Base-by-base conservation (phyloP, 2,888 invertebrate species). In the Pachydiplax longipennis region DNA sequence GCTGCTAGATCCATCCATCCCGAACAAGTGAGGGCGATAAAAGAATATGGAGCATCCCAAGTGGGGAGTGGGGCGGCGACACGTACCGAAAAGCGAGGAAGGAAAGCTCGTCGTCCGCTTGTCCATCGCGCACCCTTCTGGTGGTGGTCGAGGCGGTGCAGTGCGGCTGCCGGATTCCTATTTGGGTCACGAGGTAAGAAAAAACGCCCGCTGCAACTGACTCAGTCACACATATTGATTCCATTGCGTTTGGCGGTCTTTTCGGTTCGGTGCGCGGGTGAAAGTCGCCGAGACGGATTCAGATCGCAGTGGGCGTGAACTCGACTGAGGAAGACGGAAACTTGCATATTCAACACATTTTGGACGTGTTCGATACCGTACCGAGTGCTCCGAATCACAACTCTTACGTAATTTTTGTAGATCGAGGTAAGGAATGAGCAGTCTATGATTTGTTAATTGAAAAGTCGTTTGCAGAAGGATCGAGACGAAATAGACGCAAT, bases 211-310 rank as follows among this genome's bases (percentile, higher is more conserved):
- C 18, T 58, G 53, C 61, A 25, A 73, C 73, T 37, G 87, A 87
- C 61, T 37, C 87, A 58, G 87, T 61, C 18, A n/a, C 53, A 53
- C 87, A 53, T 87, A 87, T 87, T 61, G 87, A 87, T 87, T 87
- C 87, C 87, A 87, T 87, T 87, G 87, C 87, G 87, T 87, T 87
- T 58, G 87, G 87, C 65, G 87, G 87, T 37, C 53, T 53, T 40
- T 81, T 40, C 31, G 73, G 25, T 73, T 22, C 25, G 73, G 31
- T 25, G 73, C 25, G 73, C 73, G 73, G 15, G 73, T 73, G 73
- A 73, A 73, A 73, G 73, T 73, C 73, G 0, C 25, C 25, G 13
- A n/a, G 61, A 61, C n/a, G n/a, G 15, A 48, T 48, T 48, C 48
- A 48, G 48, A 48, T 48, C 48, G 48, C 48, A 13, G 48, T 48